Evolutionary conservation across 2,888 invertebrate genomes (phyloP), one percentile per base, ranked within the genome.

Genomic region (Drosophila antonietae): DNA sequence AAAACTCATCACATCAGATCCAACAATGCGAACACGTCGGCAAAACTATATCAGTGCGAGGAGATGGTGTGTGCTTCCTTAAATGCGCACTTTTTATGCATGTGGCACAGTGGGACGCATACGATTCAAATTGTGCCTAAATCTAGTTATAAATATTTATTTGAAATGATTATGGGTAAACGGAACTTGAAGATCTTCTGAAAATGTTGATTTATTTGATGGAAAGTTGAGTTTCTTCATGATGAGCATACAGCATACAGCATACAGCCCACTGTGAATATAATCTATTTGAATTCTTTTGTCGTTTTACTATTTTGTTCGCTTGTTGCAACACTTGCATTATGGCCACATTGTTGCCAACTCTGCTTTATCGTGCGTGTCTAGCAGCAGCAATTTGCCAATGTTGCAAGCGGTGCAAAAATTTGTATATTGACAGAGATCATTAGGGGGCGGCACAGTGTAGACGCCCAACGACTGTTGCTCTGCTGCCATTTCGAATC

Each of bases 341-440:
- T 58, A 78, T 60, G 47, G 59, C 56, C 39, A 59, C 75, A 63
- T 62, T 75, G 75, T 69, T 73, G 59, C 62, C 57, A 35, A 52
- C 46, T 57, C 20, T 63, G 62, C 65, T 69, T 75, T 75, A 80
- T 77, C 76, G 80, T 79, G 80, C 70, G 80, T 80, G 70, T 70
- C 80, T 60, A 66, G 70, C 47, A 62, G 52, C 62, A 52, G 71
- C 72, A 70, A 60, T 71, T 80, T 63, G 63, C 51, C 41, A 60
- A 60, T 80, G 80, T 71, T 80, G 72, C 77, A 80, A 71, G 60
- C 71, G 51, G 47, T 76, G 72, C 76, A 60, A 14, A 63, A 74
- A 68, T 63, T 78, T 68, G 44, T 78, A 61, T 61, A 78, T 76
- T 74, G 76, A 60, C 61, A 67, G 60, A 58, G 60, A 76, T 80